Evolutionary conservation across 2,113 vertebrate genomes (phyloP), one percentile per base, ranked within the genome.

Genomic region (Carollia perspicillata): DNA sequence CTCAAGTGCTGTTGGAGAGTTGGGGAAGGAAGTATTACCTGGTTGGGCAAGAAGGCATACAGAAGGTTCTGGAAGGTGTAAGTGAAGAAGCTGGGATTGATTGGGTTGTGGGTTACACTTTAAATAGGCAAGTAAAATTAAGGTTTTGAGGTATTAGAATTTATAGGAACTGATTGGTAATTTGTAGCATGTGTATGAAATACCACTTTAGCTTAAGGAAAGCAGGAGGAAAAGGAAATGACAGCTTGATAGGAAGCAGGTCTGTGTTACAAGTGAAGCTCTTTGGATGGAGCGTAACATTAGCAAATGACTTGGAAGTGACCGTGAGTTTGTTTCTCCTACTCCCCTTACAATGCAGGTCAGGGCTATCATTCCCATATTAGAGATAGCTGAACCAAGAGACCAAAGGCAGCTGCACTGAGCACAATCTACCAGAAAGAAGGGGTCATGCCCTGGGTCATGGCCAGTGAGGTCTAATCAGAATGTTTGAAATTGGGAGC

Each of bases 321-420:
- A 90, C n/a, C 66, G 5, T 51, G 93, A 71, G 8, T 30, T 51
- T 95, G 37, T 79, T 96, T 96, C 71, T 90, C 77, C 72, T 92
- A 71, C 53, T 90, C 81, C 92, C 16, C 44, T 58, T n/a, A 68
- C 68, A 63, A 97, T 94, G 88, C 95, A 96, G 88, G 93, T 85
- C 77, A 94, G 88, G 17, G 88, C 33, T 94, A 23, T 88, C 80
- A 96, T 74, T 92, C 55, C 20, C 47, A 47, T 81, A 58, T 85
- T 90, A 58, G 42, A 84, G 16, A 85, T 65, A n/a, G 35, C 68
- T 18, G 6, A 93, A 68, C 2, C 47, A 85, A 91, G 58, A 97
- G 78, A 90, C 12, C 23, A 72, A 92, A 53, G 55, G 47, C 5
- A 81, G 75, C 71, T 84, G 20, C 44, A 75, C 6, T 3, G 37